phyloP scores from a whole-genome alignment of 2,113 vertebrate genomes.

The Scomber scombrus region DNA sequence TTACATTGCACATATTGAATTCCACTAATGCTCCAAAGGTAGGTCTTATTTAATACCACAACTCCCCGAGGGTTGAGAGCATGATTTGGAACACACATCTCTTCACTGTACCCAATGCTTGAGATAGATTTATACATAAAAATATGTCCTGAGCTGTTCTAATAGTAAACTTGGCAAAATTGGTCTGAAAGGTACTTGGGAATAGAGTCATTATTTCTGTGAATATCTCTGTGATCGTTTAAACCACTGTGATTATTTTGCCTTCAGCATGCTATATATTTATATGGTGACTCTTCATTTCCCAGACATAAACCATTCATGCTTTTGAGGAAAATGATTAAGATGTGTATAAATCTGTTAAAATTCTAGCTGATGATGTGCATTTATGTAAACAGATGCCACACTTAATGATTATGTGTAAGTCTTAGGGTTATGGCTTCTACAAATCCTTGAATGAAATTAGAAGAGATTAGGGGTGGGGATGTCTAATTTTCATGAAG shows the following conservation, averaged over 20 bases:
- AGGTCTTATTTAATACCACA: conserved; percentile 84
- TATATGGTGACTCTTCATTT: conserved; percentile 45
- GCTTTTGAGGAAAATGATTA: conserved; percentile 67
- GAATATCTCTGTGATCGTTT: conserved; percentile 37
- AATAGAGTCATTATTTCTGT: conserved; percentile 50
- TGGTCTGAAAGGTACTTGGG: conserved; percentile 47
- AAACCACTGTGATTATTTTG: conserved; percentile 51
- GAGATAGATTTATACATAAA: conserved; percentile 69
- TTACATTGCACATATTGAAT: conserved; percentile 86
- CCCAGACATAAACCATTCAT: conserved; percentile 52
- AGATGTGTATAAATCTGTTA: conserved; percentile 55
- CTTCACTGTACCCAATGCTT: conserved; percentile 66
- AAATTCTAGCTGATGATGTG: conserved; percentile 52
- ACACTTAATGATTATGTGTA: conserved; percentile 61
- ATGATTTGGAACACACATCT: conserved; percentile 79
- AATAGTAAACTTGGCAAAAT: conserved; percentile 68
- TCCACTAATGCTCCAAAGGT: conserved; percentile 84
- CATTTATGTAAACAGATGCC: conserved; percentile 65
- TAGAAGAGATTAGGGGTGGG: conserved; percentile 76
- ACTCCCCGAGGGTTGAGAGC: conserved; percentile 75
- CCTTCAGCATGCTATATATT: conserved; percentile 58
- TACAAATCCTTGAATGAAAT: conserved; percentile 76
- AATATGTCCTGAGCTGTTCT: conserved; percentile 42
- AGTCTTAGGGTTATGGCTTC: conserved; percentile 68
- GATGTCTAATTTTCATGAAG: conserved; percentile 80